Evolutionary conservation across 2,113 vertebrate species (phyloP).

Genomic region (Butorides virescens): DNA sequence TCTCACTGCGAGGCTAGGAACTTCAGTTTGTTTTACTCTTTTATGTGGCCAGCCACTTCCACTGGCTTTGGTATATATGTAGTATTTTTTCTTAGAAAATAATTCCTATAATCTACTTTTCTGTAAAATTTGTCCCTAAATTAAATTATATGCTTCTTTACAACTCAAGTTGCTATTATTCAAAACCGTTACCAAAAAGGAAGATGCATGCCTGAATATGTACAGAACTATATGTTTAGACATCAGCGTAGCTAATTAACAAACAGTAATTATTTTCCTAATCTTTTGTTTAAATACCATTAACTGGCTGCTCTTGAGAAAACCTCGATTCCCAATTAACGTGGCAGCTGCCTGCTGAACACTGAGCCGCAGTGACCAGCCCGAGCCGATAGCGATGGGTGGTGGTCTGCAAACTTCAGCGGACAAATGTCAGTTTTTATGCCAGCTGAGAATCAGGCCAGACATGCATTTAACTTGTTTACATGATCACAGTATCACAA

Average conservation of each 20-base stretch:
- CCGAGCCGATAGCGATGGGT: background rate
- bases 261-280: slow-evolving; percentile 42
- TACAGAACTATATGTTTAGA: slow-evolving; percentile 49
- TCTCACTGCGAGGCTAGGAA: background rate
- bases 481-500: background rate
- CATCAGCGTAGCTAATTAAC: slow-evolving; percentile 38
- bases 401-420: background rate
- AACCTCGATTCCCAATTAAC: slow-evolving; percentile 8
- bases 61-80: background rate
- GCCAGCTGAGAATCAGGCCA: background rate
- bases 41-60: background rate
- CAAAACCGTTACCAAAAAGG: slow-evolving; percentile 8
- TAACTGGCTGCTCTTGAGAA: slow-evolving; percentile 46
- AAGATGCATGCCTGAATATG: slow-evolving; percentile 25
- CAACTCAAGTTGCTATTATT: background rate
- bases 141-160: slow-evolving; percentile 58
- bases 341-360: slow-evolving; percentile 42
- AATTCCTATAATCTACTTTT: background rate
- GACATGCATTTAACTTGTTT: background rate
- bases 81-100: background rate
- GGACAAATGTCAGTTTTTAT: background rate
- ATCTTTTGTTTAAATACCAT: slow-evolving; percentile 63
- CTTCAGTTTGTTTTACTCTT: background rate
- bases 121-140: slow-evolving; percentile 45
- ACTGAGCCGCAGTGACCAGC: background rate